These are phyloP conservation scores for Psophia crepitans DNA, from an alignment of 2,113 vertebrate genomes.

Conservation along the genomic window DNA sequence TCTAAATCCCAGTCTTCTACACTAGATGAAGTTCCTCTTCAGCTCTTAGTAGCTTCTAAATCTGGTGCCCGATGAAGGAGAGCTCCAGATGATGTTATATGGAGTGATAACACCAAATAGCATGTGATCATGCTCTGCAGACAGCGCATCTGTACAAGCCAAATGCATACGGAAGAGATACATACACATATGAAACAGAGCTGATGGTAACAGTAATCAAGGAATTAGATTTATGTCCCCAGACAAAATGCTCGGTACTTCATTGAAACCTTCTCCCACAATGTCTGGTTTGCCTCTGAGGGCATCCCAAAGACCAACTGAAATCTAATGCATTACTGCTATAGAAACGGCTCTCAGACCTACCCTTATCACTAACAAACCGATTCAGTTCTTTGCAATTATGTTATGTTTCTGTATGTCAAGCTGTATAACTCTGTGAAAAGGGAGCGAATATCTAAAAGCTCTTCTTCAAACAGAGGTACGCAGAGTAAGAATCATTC, in stretches of 20 bases:
- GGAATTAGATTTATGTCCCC: background rate
- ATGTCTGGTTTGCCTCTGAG: background rate
- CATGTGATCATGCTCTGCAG: background rate
- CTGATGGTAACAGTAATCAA: background rate
- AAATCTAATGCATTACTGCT: background rate
- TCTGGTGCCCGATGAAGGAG: background rate
- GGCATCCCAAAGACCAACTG: background rate
- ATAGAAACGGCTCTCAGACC: background rate
- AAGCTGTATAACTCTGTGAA: background rate
- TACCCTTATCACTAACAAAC: background rate
- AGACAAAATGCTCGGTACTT: background rate
- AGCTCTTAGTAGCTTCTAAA: background rate
- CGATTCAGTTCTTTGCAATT: background rate
- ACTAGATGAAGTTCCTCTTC: background rate
- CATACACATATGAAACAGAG: fast-evolving
- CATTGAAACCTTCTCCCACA: background rate
- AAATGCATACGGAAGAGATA: background rate
- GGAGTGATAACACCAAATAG: background rate
- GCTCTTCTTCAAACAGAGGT: background rate
- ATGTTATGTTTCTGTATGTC: fast-evolving
- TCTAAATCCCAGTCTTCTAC: background rate
- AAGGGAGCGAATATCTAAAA: background rate
- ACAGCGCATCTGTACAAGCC: background rate
- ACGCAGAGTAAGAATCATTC: background rate
- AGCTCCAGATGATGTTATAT: background rate